Evolutionary conservation across 2,888 invertebrate species (phyloP).

Genomic region (Phytoseiulus persimilis): DNA sequence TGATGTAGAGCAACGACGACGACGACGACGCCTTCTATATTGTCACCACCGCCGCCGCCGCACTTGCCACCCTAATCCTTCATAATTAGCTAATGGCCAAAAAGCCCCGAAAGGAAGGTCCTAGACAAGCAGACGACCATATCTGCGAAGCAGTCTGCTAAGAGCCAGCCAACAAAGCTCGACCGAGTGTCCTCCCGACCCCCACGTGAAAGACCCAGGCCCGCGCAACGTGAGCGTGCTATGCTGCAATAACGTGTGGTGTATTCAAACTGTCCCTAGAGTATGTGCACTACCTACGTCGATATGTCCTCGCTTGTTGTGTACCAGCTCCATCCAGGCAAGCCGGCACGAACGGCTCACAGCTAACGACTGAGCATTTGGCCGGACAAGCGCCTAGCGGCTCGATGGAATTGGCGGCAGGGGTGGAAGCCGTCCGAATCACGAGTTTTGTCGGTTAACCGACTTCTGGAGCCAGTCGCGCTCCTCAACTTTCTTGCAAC

Average conservation of each 20-base stretch:
- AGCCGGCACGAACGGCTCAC: too few species aligned
- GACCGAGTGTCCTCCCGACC: not conserved
- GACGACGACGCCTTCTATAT: not conserved
- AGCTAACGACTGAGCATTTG: too few species aligned
- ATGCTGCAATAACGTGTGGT: not conserved
- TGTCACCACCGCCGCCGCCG: not conserved
- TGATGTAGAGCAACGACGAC: not conserved
- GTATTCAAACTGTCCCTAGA: not conserved
- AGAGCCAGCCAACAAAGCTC: not conserved
- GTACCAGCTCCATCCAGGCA: too few species aligned
- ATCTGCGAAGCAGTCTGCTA: not conserved
- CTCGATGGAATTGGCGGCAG: too few species aligned
- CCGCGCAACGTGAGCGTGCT: not conserved
- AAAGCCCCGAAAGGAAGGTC: not conserved
- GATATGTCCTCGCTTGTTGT: too few species aligned
- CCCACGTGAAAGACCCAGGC: not conserved
- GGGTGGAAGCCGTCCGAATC: too few species aligned
- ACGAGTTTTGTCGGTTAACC: too few species aligned
- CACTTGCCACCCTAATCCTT: not conserved
- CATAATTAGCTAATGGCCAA: conserved; percentile 38
- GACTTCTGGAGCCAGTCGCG: too few species aligned
- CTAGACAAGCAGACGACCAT: not conserved
- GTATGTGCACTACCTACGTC: not conserved
- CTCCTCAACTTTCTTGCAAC: too few species aligned
- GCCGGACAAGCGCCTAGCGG: too few species aligned